Evolutionary conservation across 2,113 vertebrate species (phyloP), one percentile per base, ranked within the genome.

Genomic region (Semnornis frantzii): DNA sequence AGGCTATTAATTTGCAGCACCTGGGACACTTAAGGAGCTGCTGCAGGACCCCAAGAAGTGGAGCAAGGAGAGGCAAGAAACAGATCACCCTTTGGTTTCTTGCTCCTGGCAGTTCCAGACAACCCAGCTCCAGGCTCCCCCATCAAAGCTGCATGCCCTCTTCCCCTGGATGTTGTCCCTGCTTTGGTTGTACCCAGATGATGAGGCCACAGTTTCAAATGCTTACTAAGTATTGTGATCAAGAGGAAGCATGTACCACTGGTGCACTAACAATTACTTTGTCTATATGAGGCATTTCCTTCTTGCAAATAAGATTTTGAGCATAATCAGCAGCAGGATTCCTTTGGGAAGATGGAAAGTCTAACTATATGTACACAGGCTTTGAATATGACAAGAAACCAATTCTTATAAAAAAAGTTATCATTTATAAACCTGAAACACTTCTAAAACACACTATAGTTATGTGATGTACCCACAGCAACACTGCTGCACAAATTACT

Each of bases 11-110:
- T 31, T 25, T 59, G 10, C 44, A 59, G 64, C 28, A 39, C 10
- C 14, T 3, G 1, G 25, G 33, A n/a, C 39, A 37, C 30, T 16
- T 5, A 54, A 66, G 10, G 5, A 34, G 12, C 10, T 42, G 17
- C 18, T 44, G 65, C 10, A 21, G n/a, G n/a, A 39, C 30, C 30
- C n/a, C 2, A 7, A 37, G 37, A 78, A 63, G 9, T 12, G 13
- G 54, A 8, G 30, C 8, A 63, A 12, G 15, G 9, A 33, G 19
- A 73, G 24, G 10, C 0, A 1, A 62, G 12, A 46, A 15, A 19
- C 44, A 1, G 0, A 17, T 15, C 5, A 37, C 15, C 19, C 57
- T 19, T 46, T 1, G 0, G 30, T 54, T 57, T 33, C 31, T 12
- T 21, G 25, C 10, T 37, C 15, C 18, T 30, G 46, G 46, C 23